These are phyloP conservation scores for Adineta ricciae DNA, from an alignment of 2,888 invertebrate species.

Conservation along the genomic window DNA sequence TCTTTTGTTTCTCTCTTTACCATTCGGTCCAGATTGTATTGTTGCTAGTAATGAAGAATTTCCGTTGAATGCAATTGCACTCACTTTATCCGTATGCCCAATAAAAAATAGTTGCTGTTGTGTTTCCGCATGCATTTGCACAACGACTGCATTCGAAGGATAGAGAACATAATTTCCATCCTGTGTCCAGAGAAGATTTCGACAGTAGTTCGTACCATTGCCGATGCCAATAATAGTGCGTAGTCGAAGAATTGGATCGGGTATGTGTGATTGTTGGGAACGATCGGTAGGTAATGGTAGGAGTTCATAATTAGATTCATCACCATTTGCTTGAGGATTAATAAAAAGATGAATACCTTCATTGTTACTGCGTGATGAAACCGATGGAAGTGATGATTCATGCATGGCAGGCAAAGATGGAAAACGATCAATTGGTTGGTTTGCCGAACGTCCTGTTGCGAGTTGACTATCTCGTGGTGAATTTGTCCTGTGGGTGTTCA, in stretches of 20 bases:
- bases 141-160: conserved; percentile 47
- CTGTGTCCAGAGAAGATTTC: conserved; percentile 39
- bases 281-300: neutral
- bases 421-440: neutral
- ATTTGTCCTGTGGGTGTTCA: neutral
- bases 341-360: conserved; percentile 16
- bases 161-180: conserved; percentile 45
- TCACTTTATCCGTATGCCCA: conserved; percentile 50
- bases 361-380: neutral
- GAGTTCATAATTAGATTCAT: neutral
- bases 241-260: conserved; percentile 46
- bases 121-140: conserved; percentile 45
- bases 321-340: neutral
- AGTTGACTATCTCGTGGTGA: neutral
- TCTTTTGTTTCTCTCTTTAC: conserved; percentile 30
- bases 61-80: conserved; percentile 42
- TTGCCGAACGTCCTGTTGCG: neutral
- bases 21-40: conserved; percentile 46
- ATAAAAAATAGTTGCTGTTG: conserved; percentile 48
- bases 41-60: conserved; percentile 44
- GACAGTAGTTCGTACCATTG: neutral
- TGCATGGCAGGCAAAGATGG: neutral
- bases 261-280: conserved; percentile 36
- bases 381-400: neutral
- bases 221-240: conserved; percentile 48